These are phyloP conservation scores for Portunus trituberculatus DNA, from an alignment of 1,140 invertebrate genomes.

Conservation along the genomic window DNA sequence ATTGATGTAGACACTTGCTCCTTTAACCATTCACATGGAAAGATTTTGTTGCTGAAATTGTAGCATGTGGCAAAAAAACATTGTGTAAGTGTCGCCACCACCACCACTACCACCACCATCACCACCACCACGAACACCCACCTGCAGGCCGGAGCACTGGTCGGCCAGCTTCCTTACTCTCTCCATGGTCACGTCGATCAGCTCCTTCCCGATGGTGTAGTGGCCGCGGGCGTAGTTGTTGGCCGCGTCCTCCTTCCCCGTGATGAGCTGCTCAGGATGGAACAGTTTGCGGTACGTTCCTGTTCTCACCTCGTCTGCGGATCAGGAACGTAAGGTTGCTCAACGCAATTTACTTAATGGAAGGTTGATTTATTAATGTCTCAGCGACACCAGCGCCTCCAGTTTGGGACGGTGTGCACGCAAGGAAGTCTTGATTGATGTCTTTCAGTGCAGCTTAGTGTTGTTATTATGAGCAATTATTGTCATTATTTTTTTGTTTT, in stretches of 20 bases:
- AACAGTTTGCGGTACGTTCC: conserved; percentile 84
- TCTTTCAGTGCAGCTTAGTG: too few species aligned
- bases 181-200: conserved; percentile 82
- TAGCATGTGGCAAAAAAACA: too few species aligned
- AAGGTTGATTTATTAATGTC: not conserved
- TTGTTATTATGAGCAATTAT: too few species aligned
- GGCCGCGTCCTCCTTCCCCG: conserved; percentile 88
- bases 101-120: too few species aligned
- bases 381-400: not conserved
- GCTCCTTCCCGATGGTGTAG: conserved; percentile 84
- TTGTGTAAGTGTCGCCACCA: too few species aligned
- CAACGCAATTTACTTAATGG: not conserved
- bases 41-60: too few species aligned
- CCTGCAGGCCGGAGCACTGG: conserved; percentile 86
- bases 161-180: conserved; percentile 83
- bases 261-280: conserved; percentile 51
- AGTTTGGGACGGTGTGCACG: too few species aligned
- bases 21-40: too few species aligned
- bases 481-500: too few species aligned
- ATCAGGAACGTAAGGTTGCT: not conserved
- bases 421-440: too few species aligned
- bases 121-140: conserved; percentile 78
- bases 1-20: too few species aligned
- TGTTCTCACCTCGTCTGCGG: conserved; percentile 83
- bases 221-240: conserved; percentile 83